Conservation (phyloP, 1,140 invertebrate species). For the Meloidogyne chitwoodi region DNA sequence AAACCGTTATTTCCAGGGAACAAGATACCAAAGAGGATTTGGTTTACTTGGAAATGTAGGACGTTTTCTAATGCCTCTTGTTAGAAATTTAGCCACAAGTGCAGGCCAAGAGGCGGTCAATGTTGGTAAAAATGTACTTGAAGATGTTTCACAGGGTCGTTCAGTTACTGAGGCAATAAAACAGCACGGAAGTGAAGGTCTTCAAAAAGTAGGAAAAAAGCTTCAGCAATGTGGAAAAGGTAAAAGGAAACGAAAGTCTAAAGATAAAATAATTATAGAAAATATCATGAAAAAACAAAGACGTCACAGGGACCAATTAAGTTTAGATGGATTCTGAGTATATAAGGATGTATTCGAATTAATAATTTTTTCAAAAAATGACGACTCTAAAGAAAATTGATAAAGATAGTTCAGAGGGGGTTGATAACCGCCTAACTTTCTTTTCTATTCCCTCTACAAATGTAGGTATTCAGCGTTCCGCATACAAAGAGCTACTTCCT, state of each 20-base stretch:
- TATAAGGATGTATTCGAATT: neutral
- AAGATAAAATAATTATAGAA: too few relatives aligned
- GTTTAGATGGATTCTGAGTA: neutral
- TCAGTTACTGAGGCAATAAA: too few relatives aligned
- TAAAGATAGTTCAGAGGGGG: conserved; percentile 1
- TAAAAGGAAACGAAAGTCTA: too few relatives aligned
- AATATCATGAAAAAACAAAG: too few relatives aligned
- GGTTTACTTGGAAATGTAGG: neutral
- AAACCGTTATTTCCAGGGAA: conserved; percentile 3
- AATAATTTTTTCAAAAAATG: neutral
- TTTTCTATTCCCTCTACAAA: too few relatives aligned
- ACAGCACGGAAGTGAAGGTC: too few relatives aligned
- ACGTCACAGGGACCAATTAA: neutral
- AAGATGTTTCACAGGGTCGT: too few relatives aligned
- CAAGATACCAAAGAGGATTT: neutral
- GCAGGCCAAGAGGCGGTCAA: neutral
- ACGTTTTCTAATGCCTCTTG: conserved; percentile 5
- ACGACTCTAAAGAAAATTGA: conserved; percentile 10
- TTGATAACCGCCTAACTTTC: too few relatives aligned
- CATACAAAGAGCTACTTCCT: too few relatives aligned
- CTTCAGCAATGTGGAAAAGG: too few relatives aligned
- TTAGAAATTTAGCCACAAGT: neutral
- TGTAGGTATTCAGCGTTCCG: too few relatives aligned
- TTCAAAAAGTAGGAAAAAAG: too few relatives aligned
- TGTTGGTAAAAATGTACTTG: neutral